Base-by-base conservation (phyloP, 2,888 invertebrate species). In the Endotricha flammealis region DNA sequence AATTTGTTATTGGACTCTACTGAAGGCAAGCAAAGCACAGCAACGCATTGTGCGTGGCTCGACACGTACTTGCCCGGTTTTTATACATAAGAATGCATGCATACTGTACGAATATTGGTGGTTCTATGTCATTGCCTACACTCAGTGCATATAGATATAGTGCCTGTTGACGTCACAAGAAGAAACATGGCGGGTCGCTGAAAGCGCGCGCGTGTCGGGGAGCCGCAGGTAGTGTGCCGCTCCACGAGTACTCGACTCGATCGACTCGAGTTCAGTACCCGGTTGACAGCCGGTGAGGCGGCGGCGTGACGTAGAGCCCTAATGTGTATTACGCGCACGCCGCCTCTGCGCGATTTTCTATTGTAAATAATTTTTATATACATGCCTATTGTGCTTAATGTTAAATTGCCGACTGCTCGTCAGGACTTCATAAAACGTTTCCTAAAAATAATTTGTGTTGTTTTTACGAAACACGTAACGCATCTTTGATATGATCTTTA, bases 241-340 rank as follows among this genome's bases (percentile, higher is more conserved):
- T 60, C 48, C 50, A 54, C 57, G 58, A 64, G 64, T 64, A 64
- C 60, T 62, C 68, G 66, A 67, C 41, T 46, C 36, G 38, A 32
- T 17, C n/a, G 17, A 20, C 34, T 38, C 48, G 70, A 75, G 80
- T 81, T 85, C 80, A 86, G 86, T 86, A 83, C 80, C 83, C 83
- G 85, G 80, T 78, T 77, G 81, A 80, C 81, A 79, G 74, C 83
- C 83, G 83, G 80, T 62, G 77, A 76, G 79, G 80, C 78, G 81
- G 83, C 77, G 77, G 80, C 76, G 78, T 75, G 59, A 69, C 57
- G 60, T 53, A 62, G 57, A 64, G 53, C 39, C 50, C 36, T 53
- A 60, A 53, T 52, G 54, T 63, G 51, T 43, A 49, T 57, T 59
- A 70, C 73, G 73, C 77, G 73, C 73, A 70, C 82, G 82, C 82